These are phyloP conservation scores for Prolemur simus DNA, from an alignment of 2,113 vertebrate genomes.

Conservation along the genomic window DNA sequence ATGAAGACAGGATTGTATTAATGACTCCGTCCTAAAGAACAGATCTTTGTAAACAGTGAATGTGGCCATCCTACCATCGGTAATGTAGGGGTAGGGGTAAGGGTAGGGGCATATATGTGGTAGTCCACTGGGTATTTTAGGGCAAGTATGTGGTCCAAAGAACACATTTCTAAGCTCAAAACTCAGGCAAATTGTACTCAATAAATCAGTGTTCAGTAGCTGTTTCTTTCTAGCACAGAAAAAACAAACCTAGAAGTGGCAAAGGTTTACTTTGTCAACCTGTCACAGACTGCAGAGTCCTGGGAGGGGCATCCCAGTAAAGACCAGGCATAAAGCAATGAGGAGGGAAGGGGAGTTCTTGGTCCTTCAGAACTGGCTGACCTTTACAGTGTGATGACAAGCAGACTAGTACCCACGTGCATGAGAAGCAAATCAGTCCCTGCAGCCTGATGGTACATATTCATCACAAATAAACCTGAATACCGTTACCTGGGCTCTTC, in stretches of 20 bases:
- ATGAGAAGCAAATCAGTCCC: background rate
- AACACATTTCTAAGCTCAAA: background rate
- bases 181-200: background rate
- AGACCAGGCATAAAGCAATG: background rate
- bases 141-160: background rate
- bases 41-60: background rate
- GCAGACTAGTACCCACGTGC: background rate
- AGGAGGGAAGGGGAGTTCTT: too few relatives aligned
- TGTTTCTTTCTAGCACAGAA: background rate
- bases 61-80: background rate
- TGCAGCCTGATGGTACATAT: accelerated
- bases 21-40: background rate
- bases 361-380: background rate
- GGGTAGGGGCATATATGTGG: accelerated
- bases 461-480: background rate
- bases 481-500: background rate
- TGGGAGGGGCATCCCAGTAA: background rate
- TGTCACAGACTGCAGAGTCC: background rate
- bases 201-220: background rate
- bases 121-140: background rate
- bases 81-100: background rate
- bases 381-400: accelerated
- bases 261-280: background rate
- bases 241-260: background rate
- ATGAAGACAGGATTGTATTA: background rate